Base-by-base conservation (phyloP, 2,888 invertebrate species). In the Hartigia nigra region DNA sequence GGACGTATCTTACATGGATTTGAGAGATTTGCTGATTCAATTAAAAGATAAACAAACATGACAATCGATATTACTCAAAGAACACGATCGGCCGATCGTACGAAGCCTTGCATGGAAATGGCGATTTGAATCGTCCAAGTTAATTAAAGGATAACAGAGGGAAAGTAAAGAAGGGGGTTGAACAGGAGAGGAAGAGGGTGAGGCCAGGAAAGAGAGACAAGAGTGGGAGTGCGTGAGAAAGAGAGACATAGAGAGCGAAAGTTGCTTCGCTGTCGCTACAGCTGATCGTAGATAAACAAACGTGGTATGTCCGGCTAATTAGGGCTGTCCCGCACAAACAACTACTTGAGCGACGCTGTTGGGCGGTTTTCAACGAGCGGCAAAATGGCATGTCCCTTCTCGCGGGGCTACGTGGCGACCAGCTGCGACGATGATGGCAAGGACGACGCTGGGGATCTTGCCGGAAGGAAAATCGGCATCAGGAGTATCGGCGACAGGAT, bases 351-450 rank as follows among this genome's bases (percentile, higher is more conserved):
- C 72, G 31, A 34, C 72, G 72, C 31, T 31, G 31, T 31, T 72
- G 72, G 31, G 72, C 32, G 12, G 31, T 72, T 35, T 36, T 34
- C 55, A 55, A 55, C 12, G 74, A 69, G 37, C 82, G 37, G 31
- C 69, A 86, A 84, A 80, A 91, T 91, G 91, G 90, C 91, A 84
- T 91, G 91, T 81, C 91, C 91, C 70, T 91, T 91, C 79, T 89
- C 91, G 36, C 84, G 86, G 74, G 86, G 81, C 55, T 83, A 84
- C 75, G 79, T 80, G 78, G 82, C 80, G 55, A 81, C 77, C 77
- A 81, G 83, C 32, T 78, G 81, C 77, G 84, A 83, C n/a, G 84
- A 87, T 12, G 84, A 84, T 32, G 82, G 76, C 12, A 82, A 85
- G 74, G 83, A 78, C 31, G 81, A 82, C 31, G 31, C 74, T 77